Evolutionary conservation across 2,113 vertebrate genomes (phyloP), one percentile per base, ranked within the genome.

Genomic region (Perca schrenkii): DNA sequence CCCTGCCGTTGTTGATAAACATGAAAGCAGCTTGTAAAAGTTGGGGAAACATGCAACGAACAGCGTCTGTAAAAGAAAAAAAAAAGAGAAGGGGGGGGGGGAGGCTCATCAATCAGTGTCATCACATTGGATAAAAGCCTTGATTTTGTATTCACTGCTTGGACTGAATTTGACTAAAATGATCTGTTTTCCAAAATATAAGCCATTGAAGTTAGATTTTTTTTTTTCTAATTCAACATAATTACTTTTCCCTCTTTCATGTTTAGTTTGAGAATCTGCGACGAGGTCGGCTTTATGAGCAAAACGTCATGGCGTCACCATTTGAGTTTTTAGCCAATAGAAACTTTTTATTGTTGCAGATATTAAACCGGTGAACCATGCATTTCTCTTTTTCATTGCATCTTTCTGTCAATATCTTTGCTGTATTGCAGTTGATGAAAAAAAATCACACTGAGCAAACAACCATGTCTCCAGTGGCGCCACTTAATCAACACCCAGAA

Each of bases 1-100:
- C 68, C 77, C 80, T 54, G 82, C 83, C 1, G 54, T 60, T 63
- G 80, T 73, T 65, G 90, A 91, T 88, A 82, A 91, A 78, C 88
- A 83, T 53, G 81, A 85, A 85, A 82, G 84, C 52, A 0, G 15
- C 43, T 58, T 1, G 67, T 84, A 80, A 78, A 90, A 74, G 71
- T 73, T 46, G 11, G 22, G 2, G 19, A 67, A 86, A 87, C 77
- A 67, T 68, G 49, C 79, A 64, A 66, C 82, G 74, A 90, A 72
- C 19, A 19, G 46, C 10, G 6, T 5, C 64, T 17, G 40, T 50
- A 4, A 56, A 76, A 43, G 46, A 52, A 17, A 22, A 40, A 46
- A 15, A 31, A 31, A 4, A 31, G 4, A 31, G 4, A 4, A 3
- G 31, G 31, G 8, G 5, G 0, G 10, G 11, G 11, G 46, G 73